These are phyloP conservation scores for Passer montanus DNA, from an alignment of 2,113 vertebrate genomes.

Conservation along the genomic window DNA sequence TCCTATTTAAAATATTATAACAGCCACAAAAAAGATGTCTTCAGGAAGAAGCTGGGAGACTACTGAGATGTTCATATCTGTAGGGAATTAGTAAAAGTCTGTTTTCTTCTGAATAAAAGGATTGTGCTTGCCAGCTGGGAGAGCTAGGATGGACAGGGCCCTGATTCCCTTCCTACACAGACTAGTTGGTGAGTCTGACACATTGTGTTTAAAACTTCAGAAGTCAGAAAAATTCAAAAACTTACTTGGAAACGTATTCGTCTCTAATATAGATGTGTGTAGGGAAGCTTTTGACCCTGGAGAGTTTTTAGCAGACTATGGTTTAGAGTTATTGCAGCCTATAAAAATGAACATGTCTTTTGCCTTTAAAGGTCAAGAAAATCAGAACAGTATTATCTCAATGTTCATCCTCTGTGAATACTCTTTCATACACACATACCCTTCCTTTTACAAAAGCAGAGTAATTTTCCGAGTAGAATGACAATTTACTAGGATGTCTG, in stretches of 20 bases:
- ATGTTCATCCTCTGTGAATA: not conserved
- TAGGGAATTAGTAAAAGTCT: not conserved
- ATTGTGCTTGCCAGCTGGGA: not conserved
- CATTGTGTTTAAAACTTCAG: not conserved
- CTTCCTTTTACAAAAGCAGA: not conserved
- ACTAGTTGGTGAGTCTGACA: not conserved
- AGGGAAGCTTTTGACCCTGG: not conserved
- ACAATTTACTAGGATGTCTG: not conserved
- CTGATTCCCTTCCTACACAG: not conserved
- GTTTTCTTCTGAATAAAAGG: not conserved
- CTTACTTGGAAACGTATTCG: not conserved
- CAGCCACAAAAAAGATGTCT: not conserved
- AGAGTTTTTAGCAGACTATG: not conserved
- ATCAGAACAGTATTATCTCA: not conserved
- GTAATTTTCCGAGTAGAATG: not conserved
- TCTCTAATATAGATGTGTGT: not conserved
- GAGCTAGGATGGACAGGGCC: not conserved
- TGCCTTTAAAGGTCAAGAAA: constrained; percentile 41
- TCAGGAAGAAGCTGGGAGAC: not conserved
- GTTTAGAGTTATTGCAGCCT: not conserved
- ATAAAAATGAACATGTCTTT: not conserved
- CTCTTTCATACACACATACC: not conserved
- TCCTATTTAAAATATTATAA: not conserved
- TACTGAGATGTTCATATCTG: not conserved
- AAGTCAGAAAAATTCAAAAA: not conserved